Percentiles rank a stretch among this genome's conserved stretches.
phyloP scores from a whole-genome alignment of 2,797 vertebrate genomes.

The Oreortyx pictus region DNA sequence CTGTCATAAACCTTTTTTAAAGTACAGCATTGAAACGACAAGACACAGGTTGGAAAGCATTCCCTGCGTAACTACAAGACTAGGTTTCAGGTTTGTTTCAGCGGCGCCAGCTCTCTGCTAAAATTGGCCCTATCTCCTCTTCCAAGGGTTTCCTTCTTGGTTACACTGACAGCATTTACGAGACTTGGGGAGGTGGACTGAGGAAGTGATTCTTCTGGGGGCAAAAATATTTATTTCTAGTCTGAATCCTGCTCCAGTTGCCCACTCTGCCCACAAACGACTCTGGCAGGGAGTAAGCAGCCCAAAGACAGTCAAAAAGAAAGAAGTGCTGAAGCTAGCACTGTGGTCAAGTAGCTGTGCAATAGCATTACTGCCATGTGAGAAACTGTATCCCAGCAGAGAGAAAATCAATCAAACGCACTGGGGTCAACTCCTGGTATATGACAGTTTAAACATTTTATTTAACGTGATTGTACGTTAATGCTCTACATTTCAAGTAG shows the following conservation, averaged over 20 bases:
- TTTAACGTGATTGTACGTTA: neutral
- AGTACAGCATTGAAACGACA: neutral
- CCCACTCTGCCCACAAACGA: neutral
- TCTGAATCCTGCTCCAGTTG: neutral
- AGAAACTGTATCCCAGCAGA: neutral
- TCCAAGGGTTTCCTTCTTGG: fast-evolving
- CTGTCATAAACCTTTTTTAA: neutral
- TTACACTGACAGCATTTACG: fast-evolving
- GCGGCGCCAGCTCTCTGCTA: neutral
- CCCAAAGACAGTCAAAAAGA: neutral
- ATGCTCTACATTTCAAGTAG: neutral
- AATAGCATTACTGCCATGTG: neutral
- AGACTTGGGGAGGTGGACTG: neutral
- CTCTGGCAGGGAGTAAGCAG: neutral
- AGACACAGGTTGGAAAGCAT: neutral
- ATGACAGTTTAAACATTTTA: neutral
- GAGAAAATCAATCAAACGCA: neutral
- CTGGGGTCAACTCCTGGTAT: neutral
- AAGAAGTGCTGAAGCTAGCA: neutral
- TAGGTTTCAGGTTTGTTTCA: neutral
- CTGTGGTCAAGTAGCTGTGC: neutral
- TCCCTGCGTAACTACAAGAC: neutral
- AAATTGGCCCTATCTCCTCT: neutral
- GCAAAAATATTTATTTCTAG: neutral
- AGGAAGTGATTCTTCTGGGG: neutral